These are phyloP conservation scores for Hephaestus fuliginosus DNA, from an alignment of 2,797 vertebrate species.

Conservation along the genomic window DNA sequence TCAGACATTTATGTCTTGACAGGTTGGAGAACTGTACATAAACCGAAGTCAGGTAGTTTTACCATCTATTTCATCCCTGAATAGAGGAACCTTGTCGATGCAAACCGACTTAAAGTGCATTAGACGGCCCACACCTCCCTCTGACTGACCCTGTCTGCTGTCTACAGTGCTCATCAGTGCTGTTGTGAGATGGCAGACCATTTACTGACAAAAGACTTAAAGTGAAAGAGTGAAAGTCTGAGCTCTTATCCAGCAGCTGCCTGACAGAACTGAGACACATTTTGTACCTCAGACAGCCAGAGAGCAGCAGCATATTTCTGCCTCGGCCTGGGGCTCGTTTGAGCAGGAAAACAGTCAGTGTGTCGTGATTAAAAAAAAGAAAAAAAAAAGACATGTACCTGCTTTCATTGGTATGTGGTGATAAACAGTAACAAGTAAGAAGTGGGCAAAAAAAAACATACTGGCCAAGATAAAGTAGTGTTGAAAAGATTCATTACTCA, in stretches of 20 bases:
- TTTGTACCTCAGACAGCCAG: not conserved
- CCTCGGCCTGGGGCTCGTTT: not conserved
- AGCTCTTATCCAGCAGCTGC: conserved; percentile 19
- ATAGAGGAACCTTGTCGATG: not conserved
- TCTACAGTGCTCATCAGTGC: conserved; percentile 11
- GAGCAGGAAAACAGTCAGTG: conserved; percentile 12
- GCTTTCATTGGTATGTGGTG: not conserved
- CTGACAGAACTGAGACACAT: conserved; percentile 1
- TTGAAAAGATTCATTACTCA: not conserved
- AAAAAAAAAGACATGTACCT: not conserved
- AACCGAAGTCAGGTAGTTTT: not conserved
- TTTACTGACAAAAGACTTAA: conserved; percentile 31
- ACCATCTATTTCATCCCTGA: not conserved
- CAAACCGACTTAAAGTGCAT: conserved; percentile 21
- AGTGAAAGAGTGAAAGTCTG: conserved; percentile 8
- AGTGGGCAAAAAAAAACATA: not conserved
- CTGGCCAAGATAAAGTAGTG: not conserved
- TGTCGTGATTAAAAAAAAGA: not conserved
- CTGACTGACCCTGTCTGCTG: conserved; percentile 26
- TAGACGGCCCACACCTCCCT: conserved; percentile 8
- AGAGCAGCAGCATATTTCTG: conserved; percentile 14
- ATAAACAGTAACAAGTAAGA: not conserved
- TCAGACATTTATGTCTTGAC: not conserved
- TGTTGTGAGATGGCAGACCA: not conserved
- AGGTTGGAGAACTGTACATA: not conserved